Evolutionary conservation across 2,797 vertebrate species (phyloP), one percentile per base, ranked within the genome.

Genomic region (Mastacembelus armatus): DNA sequence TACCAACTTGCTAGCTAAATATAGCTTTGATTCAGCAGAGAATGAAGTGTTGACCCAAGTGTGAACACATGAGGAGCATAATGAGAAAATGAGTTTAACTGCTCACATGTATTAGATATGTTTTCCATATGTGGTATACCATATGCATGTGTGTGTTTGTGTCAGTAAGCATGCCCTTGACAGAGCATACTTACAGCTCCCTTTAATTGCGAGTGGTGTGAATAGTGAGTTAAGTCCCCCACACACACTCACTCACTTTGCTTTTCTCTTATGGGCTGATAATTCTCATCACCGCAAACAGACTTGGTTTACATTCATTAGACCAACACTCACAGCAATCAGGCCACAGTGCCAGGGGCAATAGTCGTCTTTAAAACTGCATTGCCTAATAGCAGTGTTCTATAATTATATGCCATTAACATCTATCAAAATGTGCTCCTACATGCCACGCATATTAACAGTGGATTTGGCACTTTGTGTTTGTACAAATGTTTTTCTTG

Each of bases 301-400:
- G 88, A 91, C 90, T 90, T 91, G 91, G 85, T 93, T 89, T 92
- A 89, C 90, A 92, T 93, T 93, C 92, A 93, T 94, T 92, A 94
- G 89, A 79, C 89, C 85, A 88, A 91, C 90, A 91, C 92, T 92
- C 88, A 87, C 78, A 91, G 88, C 89, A 93, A 91, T 93, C 92
- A 90, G 91, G 88, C 91, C 90, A 85, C 83, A 75, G 85, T 61
- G 88, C 92, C 88, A 77, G 90, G 91, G 92, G 92, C 88, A 89
- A 82, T 47, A 80, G 86, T 84, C 88, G 90, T 91, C 91, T 91
- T 82, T 92, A 90, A 92, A 93, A 91, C 89, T 89, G 89, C 87
- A 88, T 89, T 66, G 86, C 90, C 91, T 93, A 92, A 92, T 92
- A 91, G 91, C 86, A 81, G 78, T 80, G 85, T 91, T 91, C 85